Evolutionary conservation across 2,113 vertebrate species (phyloP).

Genomic region (Riparia riparia): DNA sequence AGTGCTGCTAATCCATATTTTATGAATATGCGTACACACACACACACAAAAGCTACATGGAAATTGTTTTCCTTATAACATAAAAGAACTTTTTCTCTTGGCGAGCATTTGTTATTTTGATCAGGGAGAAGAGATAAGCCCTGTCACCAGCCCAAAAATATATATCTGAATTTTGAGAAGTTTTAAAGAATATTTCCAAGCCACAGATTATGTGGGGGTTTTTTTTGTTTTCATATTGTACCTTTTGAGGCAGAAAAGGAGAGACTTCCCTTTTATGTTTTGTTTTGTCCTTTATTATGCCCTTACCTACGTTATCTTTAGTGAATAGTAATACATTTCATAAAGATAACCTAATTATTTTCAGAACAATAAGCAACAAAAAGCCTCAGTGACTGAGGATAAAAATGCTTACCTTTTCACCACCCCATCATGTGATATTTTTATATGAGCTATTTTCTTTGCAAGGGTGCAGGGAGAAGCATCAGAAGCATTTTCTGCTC

Average conservation of each 20-base stretch:
- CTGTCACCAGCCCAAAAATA: neutral
- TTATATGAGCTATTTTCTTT: neutral
- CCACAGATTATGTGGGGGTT: neutral
- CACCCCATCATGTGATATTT: neutral
- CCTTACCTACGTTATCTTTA: slow-evolving; percentile 25
- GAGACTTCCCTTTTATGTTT: neutral
- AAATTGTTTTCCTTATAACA: slow-evolving; percentile 30
- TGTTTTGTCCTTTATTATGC: slow-evolving; percentile 1
- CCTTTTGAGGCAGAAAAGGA: neutral
- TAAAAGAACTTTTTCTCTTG: neutral
- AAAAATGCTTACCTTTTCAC: slow-evolving; percentile 12
- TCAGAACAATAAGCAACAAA: slow-evolving; percentile 18
- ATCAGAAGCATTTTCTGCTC: slow-evolving; percentile 53
- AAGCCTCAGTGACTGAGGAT: neutral
- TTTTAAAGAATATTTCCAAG: neutral
- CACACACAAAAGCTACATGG: slow-evolving; percentile 3
- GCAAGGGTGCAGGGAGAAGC: neutral
- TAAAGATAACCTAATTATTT: slow-evolving; percentile 53
- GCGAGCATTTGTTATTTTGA: neutral
- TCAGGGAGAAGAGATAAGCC: neutral
- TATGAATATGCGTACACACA: slow-evolving; percentile 45
- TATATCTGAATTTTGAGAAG: neutral
- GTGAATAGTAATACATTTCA: slow-evolving; percentile 12
- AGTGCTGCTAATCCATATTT: slow-evolving; percentile 63
- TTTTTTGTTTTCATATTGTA: neutral